phyloP scores from a whole-genome alignment of 2,113 vertebrate genomes.

The Equus quagga region DNA sequence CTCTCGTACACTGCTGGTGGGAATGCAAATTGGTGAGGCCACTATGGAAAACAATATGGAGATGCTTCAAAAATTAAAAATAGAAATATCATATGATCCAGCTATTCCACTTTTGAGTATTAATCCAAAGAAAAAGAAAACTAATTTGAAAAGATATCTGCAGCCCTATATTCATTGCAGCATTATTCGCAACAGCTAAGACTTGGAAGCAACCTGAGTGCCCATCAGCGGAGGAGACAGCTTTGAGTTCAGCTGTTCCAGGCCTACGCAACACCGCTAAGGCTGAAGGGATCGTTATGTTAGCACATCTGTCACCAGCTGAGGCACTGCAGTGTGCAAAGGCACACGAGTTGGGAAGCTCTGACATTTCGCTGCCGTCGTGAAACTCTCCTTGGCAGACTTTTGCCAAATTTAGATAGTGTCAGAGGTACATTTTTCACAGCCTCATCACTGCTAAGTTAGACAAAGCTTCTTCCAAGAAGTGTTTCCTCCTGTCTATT shows the following conservation, averaged over 20 bases:
- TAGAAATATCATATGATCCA: too few species aligned
- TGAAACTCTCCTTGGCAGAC: not conserved
- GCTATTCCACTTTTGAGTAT: too few species aligned
- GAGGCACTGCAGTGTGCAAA: not conserved
- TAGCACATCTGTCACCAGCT: fast-evolving
- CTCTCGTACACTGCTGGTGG: too few species aligned
- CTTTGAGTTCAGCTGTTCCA: not conserved
- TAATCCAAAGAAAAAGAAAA: too few species aligned
- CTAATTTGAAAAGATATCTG: too few species aligned
- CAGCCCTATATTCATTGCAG: too few species aligned
- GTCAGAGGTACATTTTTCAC: not conserved
- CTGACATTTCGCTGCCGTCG: not conserved
- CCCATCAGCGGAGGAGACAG: not conserved
- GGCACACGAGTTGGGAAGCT: not conserved
- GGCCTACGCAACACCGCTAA: fast-evolving
- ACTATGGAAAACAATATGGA: too few species aligned
- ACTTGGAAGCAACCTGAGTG: too few species aligned
- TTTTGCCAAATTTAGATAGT: not conserved
- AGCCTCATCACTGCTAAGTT: not conserved
- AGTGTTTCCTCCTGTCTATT: not conserved
- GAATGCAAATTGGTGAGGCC: too few species aligned
- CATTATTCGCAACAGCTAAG: too few species aligned
- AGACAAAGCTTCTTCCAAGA: not conserved
- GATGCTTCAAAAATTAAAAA: too few species aligned
- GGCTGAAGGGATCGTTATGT: too few species aligned